phyloP scores from a whole-genome alignment of 2,113 vertebrate genomes.

The Accipiter cooperii region DNA sequence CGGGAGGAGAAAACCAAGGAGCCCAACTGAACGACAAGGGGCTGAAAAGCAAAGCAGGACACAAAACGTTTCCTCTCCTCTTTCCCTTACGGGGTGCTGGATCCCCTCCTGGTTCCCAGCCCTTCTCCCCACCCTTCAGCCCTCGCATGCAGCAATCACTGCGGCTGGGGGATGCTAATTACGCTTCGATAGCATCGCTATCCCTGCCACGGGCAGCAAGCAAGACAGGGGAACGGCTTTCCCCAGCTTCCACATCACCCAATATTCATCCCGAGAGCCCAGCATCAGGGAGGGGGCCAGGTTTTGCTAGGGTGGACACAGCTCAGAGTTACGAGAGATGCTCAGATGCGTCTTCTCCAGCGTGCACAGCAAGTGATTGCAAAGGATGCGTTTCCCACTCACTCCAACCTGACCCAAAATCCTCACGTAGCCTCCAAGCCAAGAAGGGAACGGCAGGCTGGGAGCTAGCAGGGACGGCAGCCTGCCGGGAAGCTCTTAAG shows the following conservation, averaged over 20 bases:
- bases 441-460: background rate
- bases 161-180: background rate
- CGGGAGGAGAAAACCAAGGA: background rate
- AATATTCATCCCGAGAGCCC: background rate
- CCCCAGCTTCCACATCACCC: background rate
- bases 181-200: accelerated
- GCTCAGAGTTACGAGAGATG: accelerated
- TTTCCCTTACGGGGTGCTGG: accelerated
- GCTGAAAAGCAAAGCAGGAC: background rate
- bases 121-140: background rate
- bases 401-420: background rate
- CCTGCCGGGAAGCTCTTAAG: background rate
- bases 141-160: background rate
- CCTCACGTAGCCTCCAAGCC: background rate
- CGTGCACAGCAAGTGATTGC: accelerated
- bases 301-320: background rate
- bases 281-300: background rate
- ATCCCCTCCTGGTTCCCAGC: background rate
- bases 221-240: background rate
- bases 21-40: background rate
- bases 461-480: background rate
- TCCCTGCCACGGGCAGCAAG: background rate
- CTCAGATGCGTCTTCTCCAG: background rate
- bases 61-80: background rate
- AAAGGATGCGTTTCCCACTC: background rate